Evolutionary conservation across 2,888 invertebrate genomes (phyloP), one percentile per base, ranked within the genome.

Genomic region (Sesia apiformis): DNA sequence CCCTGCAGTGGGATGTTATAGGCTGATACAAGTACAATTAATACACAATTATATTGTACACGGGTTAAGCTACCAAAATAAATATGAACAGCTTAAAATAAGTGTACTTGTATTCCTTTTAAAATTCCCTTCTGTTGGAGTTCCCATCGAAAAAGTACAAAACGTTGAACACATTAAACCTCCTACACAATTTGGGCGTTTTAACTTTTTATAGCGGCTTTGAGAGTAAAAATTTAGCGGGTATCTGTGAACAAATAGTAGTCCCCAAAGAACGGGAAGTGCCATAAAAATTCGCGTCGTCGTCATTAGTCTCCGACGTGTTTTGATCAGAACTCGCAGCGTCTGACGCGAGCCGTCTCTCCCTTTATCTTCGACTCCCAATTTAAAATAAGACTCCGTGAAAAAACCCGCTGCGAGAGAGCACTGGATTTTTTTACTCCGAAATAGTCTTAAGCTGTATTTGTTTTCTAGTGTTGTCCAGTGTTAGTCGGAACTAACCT

Each of bases 281-380:
- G 74, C 81, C 74, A 79, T 85, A 83, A 86, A 84, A 85, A 84
- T 81, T 78, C 82, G 77, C 77, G 74, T 65, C 74, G 77, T 74
- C 74, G 78, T 84, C 84, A 84, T 86, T 87, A 86, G 84, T 79
- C 78, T 77, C 78, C 76, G 85, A 82, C 84, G 86, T 83, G 84
- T 86, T 85, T 86, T 84, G 86, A 58, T 58, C 55, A 58, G 52
- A 51, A 53, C 54, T 54, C 46, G 50, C 38, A 38, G 40, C 40
- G 53, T 40, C 50, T 38, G 39, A 38, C 38, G 50, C 60, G 62
- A 61, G 66, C 58, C 60, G 69, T 69, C 63, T 64, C 74, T 70
- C 69, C 73, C 74, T 78, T 78, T 77, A 76, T 80, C 74, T 76
- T 70, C 65, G 63, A 67, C 65, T 72, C 72, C 63, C 72, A 72